Base-by-base conservation (phyloP, 1,140 invertebrate genomes). In the Aporrectodea caliginosa region DNA sequence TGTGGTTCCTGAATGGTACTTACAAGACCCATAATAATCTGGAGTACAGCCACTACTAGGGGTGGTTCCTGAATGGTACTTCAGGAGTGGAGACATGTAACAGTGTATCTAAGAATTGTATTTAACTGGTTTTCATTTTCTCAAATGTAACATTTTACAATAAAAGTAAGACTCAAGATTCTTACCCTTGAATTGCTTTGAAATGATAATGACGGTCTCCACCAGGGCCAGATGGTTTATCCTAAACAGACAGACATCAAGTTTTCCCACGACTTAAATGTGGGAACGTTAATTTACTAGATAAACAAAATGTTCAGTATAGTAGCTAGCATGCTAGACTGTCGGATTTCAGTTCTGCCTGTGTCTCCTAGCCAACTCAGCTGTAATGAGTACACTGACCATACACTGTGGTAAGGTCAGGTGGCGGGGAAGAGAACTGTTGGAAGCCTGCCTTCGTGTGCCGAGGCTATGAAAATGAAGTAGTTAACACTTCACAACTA, bases 181-280 rank as follows among this genome's bases (percentile, higher is more conserved):
- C 76, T 81, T 84, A 89, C 88, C 88, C 84, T 84, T 81, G 73
- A 93, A 94, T 84, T 97, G 94, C 79, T 92, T 91, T 16, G 95
- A 91, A 14, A 98, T 91, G 81, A 91, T 90, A 0, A 93, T 92
- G 2, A 93, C 86, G 78, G 98, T 95, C 90, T 98, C 95, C 34
- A 97, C 93, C 73, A 98, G 88, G 0, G 95, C 94, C 73, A 98
- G 89, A 1, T 94, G 94, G 89, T 97, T 98, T 78, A 98, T 97
- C 88, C 96, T 97, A 85, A 74, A 91, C 91, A 84, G 81, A 77
- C 43, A 85, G 82, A 82, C 81, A 80, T 75, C 70, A 78, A 69
- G 35, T 79, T 35, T 73, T 70, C 35, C 1, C 35, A 76, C 68
- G 2, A 16, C 35, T 77, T 30, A 29, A 29, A 68, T 68, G n/a